A percentile compares a stretch with the other conserved stretches of the same genome.
Evolutionary conservation across 1,140 invertebrate genomes (phyloP).

Genomic region (Meloidogyne hapla): DNA sequence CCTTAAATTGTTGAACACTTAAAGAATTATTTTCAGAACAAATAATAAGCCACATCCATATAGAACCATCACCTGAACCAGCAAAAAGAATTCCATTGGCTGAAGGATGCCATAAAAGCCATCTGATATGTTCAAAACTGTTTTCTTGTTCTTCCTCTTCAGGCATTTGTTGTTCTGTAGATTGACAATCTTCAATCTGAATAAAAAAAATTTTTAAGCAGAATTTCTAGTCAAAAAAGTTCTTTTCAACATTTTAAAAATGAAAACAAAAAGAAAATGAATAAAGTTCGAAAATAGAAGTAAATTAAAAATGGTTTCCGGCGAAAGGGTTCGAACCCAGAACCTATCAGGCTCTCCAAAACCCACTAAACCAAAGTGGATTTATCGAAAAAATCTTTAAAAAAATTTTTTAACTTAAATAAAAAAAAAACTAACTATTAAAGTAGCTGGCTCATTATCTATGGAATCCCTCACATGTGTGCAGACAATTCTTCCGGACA

Average conservation of each 20-base stretch:
- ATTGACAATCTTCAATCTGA: conserved; percentile 25
- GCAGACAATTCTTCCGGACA: conserved; percentile 33
- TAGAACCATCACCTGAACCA: conserved; percentile 27
- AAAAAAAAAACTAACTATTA: neutral
- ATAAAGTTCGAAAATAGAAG: no score
- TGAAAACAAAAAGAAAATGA: no score
- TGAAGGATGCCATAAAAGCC: conserved; percentile 40
- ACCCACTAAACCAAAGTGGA: no score
- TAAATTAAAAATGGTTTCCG: no score
- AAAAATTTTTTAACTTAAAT: neutral
- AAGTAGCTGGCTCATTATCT: neutral
- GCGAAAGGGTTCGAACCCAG: no score
- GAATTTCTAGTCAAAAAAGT: no score
- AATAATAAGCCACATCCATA: conserved; percentile 42
- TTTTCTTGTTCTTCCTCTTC: conserved; percentile 2
- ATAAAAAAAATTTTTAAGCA: neutral
- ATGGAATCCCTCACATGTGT: neutral
- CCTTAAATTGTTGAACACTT: conserved; percentile 30
- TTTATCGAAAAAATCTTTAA: no score
- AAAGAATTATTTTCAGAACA: neutral
- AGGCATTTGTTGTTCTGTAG: neutral
- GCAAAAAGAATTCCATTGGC: conserved; percentile 42
- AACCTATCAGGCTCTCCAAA: no score
- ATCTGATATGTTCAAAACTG: conserved; percentile 29
- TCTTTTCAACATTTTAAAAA: no score